Evolutionary conservation across 2,888 invertebrate species (phyloP).

Genomic region (Neoascia interrupta): DNA sequence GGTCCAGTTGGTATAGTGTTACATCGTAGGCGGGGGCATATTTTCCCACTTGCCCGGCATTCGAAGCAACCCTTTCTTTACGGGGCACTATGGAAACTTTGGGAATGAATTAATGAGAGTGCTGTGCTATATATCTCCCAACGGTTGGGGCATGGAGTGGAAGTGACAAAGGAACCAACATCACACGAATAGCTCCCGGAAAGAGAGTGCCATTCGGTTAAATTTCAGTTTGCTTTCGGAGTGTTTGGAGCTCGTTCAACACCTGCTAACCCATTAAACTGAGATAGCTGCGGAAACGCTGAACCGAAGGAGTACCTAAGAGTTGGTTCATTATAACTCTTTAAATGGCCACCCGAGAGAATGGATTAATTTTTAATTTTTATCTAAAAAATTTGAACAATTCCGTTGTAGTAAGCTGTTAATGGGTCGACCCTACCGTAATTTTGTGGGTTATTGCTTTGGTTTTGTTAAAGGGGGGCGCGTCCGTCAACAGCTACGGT

Average conservation of each 20-base stretch:
- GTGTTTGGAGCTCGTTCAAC: conserved; percentile 26
- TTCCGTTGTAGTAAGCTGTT: conserved; percentile 45
- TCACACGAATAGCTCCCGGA: conserved; percentile 19
- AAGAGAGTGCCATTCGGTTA: conserved; percentile 38
- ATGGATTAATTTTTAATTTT: conserved; percentile 61
- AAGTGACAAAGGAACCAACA: conserved; percentile 50
- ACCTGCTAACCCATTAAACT: conserved; percentile 65
- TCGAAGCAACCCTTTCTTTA: conserved; percentile 61
- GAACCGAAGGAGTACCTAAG: not conserved
- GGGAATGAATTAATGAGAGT: conserved; percentile 66
- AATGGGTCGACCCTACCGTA: conserved; percentile 43
- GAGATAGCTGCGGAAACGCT: not conserved
- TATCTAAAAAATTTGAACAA: conserved; percentile 44
- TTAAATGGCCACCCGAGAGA: conserved; percentile 57
- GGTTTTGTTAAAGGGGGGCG: not conserved
- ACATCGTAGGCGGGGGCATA: conserved; percentile 35
- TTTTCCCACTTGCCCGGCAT: not conserved
- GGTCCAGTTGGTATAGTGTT: conserved; percentile 19
- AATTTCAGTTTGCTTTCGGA: conserved; percentile 28
- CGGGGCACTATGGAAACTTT: conserved; percentile 61
- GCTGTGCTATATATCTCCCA: conserved; percentile 38
- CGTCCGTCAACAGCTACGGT: not conserved
- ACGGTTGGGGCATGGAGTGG: not conserved
- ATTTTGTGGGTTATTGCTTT: conserved; percentile 35
- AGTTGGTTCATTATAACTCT: conserved; percentile 58